Percentiles rank a stretch among this genome's conserved stretches.
These are phyloP conservation scores for Antitype chi DNA, from an alignment of 2,888 invertebrate species.

Conservation along the genomic window DNA sequence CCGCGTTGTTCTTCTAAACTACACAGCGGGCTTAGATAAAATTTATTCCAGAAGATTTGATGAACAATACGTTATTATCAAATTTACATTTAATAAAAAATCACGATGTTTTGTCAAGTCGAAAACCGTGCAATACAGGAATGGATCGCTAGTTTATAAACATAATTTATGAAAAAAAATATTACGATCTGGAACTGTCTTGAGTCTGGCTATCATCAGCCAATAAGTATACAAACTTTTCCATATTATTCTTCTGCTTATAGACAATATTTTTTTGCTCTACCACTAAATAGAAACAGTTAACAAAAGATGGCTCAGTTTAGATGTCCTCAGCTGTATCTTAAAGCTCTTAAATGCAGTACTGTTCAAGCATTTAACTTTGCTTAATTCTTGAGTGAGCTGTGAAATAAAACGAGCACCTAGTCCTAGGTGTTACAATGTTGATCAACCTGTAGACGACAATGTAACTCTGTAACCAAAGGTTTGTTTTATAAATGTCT, in stretches of 20 bases:
- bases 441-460: not conserved
- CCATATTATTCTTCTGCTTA: not conserved
- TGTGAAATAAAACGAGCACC: slow-evolving; percentile 27
- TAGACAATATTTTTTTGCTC: not conserved
- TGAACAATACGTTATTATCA: too few relatives aligned
- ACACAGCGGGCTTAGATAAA: not conserved
- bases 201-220: not conserved
- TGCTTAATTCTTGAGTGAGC: slow-evolving; percentile 58
- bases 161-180: not conserved
- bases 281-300: not conserved
- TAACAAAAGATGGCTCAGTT: not conserved
- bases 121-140: not conserved
- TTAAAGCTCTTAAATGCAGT: slow-evolving; percentile 57
- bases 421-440: slow-evolving; percentile 10
- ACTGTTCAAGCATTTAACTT: slow-evolving; percentile 49
- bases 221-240: not conserved
- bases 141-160: not conserved
- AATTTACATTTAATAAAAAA: not conserved
- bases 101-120: not conserved
- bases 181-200: not conserved
- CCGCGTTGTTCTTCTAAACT: not conserved
- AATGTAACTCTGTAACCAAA: not conserved
- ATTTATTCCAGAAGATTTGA: not conserved
- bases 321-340: slow-evolving; percentile 39
- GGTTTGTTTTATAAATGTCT: too few relatives aligned